These are phyloP conservation scores for Ypsolopha sequella DNA, from an alignment of 2,888 invertebrate genomes.

Conservation along the genomic window DNA sequence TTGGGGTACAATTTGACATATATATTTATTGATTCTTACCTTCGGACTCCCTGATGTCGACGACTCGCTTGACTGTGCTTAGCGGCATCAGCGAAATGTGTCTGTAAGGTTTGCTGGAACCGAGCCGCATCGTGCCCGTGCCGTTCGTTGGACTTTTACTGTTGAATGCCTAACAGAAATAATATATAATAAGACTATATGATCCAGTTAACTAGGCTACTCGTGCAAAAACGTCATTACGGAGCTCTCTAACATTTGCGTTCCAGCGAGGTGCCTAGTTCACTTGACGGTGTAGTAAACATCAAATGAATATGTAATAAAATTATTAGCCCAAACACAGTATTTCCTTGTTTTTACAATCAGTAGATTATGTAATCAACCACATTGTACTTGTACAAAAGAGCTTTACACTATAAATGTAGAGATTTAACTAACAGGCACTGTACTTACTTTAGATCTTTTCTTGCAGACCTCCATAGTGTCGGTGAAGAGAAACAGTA, in stretches of 20 bases:
- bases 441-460: constrained; percentile 74
- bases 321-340: too few relatives aligned
- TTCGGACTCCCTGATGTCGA: constrained; percentile 90
- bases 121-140: constrained; percentile 68
- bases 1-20: too few relatives aligned
- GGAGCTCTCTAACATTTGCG: too few relatives aligned
- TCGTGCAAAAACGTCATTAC: too few relatives aligned
- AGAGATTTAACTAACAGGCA: not conserved
- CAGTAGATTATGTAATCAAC: too few relatives aligned
- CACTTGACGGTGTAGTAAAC: too few relatives aligned
- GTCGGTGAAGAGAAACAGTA: constrained; percentile 94
- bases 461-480: constrained; percentile 93
- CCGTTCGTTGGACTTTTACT: constrained; percentile 73
- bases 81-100: constrained; percentile 92
- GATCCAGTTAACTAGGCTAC: too few relatives aligned
- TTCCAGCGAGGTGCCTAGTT: not conserved
- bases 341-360: too few relatives aligned
- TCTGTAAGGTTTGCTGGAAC: constrained; percentile 87
- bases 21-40: constrained; percentile 51
- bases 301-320: too few relatives aligned
- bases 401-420: not conserved
- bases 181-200: not conserved
- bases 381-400: too few relatives aligned
- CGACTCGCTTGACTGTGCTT: constrained; percentile 90
- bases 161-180: constrained; percentile 50